phyloP scores from a whole-genome alignment of 1,140 invertebrate species.

The Muscidifurax raptorellus region DNA sequence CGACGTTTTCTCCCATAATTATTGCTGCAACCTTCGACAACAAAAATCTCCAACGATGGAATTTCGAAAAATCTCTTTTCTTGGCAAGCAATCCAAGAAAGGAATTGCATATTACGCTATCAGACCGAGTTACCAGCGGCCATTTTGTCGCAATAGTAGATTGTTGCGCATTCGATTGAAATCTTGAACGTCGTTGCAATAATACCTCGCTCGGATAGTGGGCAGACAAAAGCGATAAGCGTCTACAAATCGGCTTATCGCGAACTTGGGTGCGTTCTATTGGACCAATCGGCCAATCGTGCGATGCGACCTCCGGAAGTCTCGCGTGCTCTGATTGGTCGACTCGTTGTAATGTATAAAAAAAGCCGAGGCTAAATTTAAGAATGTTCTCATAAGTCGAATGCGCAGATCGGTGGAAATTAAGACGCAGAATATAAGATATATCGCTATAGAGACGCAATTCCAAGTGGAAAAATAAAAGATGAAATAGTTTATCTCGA shows the following conservation, averaged over 20 bases:
- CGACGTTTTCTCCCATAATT: too few species aligned
- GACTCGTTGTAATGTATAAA: neutral
- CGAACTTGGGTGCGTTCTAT: constrained; percentile 13
- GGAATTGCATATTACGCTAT: too few species aligned
- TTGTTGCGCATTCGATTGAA: neutral
- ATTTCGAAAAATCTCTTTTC: too few species aligned
- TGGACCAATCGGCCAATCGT: constrained; percentile 21
- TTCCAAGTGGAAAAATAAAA: neutral
- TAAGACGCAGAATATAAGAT: constrained; percentile 3
- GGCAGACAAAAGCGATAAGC: constrained; percentile 35
- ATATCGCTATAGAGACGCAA: neutral
- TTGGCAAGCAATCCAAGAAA: too few species aligned
- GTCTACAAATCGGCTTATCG: constrained; percentile 35
- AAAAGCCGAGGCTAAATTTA: constrained; percentile 46
- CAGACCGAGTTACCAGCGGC: neutral
- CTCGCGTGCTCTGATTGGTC: neutral
- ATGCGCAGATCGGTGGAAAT: neutral
- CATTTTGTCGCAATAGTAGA: constrained; percentile 5
- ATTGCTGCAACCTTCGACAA: neutral
- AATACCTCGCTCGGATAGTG: neutral
- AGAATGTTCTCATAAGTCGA: constrained; percentile 40
- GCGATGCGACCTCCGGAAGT: neutral
- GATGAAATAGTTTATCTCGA: neutral
- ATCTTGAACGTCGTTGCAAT: neutral
- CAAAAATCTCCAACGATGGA: too few species aligned